These are phyloP conservation scores for Epistrophe grossulariae DNA, from an alignment of 2,888 invertebrate genomes.

Conservation along the genomic window DNA sequence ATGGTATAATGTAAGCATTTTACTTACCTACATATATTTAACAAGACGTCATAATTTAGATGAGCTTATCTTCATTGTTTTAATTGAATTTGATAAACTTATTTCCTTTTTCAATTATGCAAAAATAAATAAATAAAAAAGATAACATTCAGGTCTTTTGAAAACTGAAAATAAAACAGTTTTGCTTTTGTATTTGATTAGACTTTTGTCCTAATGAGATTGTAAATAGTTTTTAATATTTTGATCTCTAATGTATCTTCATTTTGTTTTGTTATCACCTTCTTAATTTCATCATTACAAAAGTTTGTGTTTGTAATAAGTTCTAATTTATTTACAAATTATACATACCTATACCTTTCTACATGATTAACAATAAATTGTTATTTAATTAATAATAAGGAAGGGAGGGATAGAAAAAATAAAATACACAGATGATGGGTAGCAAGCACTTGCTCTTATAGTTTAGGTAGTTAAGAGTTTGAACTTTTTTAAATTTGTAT, in stretches of 20 bases:
- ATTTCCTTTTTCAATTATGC: slow-evolving; percentile 17
- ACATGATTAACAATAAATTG: too few relatives aligned
- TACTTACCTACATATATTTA: neutral
- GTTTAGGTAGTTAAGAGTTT: too few relatives aligned
- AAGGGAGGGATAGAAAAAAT: too few relatives aligned
- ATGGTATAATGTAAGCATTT: neutral
- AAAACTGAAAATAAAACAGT: neutral
- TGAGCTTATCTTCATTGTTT: neutral
- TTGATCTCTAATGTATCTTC: neutral
- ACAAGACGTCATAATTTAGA: neutral
- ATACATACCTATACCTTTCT: too few relatives aligned
- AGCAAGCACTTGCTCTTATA: too few relatives aligned
- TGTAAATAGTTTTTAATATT: neutral
- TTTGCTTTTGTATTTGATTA: slow-evolving; percentile 10
- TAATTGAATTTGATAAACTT: slow-evolving; percentile 15
- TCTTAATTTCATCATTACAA: neutral
- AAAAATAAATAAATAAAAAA: slow-evolving; percentile 4
- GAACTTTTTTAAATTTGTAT: too few relatives aligned
- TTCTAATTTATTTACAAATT: too few relatives aligned
- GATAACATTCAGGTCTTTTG: neutral
- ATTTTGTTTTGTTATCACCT: neutral
- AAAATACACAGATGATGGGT: too few relatives aligned
- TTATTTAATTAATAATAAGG: too few relatives aligned
- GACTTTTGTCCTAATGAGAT: neutral
- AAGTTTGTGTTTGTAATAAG: too few relatives aligned